Conservation (phyloP, 2,797 vertebrate genomes). For the Diglossa cyanea region DNA sequence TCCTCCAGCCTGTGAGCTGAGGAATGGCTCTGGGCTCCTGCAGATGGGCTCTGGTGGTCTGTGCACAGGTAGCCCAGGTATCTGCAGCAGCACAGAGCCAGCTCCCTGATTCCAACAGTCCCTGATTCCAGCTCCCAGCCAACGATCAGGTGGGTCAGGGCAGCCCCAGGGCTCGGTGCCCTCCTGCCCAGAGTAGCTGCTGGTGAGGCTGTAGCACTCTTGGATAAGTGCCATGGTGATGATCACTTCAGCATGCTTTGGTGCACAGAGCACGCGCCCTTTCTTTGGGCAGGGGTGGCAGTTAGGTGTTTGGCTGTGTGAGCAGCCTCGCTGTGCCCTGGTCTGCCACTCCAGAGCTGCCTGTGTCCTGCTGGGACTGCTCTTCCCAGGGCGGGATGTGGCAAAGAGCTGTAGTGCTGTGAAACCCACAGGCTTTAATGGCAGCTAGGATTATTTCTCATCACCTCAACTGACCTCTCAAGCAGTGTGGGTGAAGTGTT, state of each 20-base stretch:
- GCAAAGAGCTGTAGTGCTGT: neutral
- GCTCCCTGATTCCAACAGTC: neutral
- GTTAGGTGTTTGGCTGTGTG: neutral
- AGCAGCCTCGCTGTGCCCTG: neutral
- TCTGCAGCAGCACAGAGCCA: neutral
- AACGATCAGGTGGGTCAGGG: accelerated
- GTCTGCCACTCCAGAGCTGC: neutral
- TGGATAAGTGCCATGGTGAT: neutral
- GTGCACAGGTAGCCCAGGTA: neutral
- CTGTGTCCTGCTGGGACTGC: neutral
- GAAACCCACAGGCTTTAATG: neutral
- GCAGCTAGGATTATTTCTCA: neutral
- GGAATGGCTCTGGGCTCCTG: neutral
- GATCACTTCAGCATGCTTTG: neutral
- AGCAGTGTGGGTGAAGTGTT: neutral
- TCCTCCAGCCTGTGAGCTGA: neutral
- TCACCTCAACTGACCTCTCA: neutral
- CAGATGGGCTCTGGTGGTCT: accelerated
- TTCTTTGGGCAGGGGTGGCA: neutral
- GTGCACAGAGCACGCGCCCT: neutral
- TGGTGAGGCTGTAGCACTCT: neutral
- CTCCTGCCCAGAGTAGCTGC: neutral
- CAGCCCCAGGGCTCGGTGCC: neutral
- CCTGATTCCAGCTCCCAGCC: neutral
- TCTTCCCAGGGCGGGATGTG: neutral